Evolutionary conservation across 2,113 vertebrate species (phyloP), one percentile per base, ranked within the genome.

Genomic region (Mixornis gularis): DNA sequence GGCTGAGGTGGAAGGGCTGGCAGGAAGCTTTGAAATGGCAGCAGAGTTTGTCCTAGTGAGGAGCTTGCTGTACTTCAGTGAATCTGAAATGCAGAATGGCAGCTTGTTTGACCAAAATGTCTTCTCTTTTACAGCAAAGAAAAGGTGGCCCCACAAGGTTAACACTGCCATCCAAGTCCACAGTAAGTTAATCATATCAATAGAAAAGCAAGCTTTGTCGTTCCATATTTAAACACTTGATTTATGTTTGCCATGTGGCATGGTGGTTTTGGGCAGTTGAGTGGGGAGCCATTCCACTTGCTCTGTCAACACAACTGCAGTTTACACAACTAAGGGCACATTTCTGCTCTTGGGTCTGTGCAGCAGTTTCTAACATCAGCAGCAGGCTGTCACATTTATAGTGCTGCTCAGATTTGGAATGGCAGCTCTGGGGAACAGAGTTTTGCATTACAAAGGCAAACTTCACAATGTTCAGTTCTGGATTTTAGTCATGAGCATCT

Each of bases 81-180:
- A 30, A 40, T 59, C 55, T 89, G 55, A 91, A 77, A 72, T 18
- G 32, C 4, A 32, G 48, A 59, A 49, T 15, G 71, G 70, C 65
- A 63, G 3, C 77, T 87, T 72, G 71, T 85, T 81, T 92, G 70
- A 91, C 56, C 64, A 77, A 87, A 90, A 26, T 72, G 10, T 68
- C 70, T 89, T 79, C 87, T 97, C 91, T 93, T 26, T 95, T 94
- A 19, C 97, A 99, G 99, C 99, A 99, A 98, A 98, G 99, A 91
- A 99, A 99, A 99, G 99, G 99, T 79, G 99, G 99, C 65, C 99
- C 99, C 87, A 99, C 99, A 56, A 97, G 99, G 68, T 98, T 99
- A 92, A 99, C 99, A 87, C 98, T 99, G 97, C 99, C 99, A 86
- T 99, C 99, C 89, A 99, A 99, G 96, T 99, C 99, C 96, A 99